These are phyloP conservation scores for Sipha maydis DNA, from an alignment of 2,888 invertebrate genomes.

Conservation along the genomic window DNA sequence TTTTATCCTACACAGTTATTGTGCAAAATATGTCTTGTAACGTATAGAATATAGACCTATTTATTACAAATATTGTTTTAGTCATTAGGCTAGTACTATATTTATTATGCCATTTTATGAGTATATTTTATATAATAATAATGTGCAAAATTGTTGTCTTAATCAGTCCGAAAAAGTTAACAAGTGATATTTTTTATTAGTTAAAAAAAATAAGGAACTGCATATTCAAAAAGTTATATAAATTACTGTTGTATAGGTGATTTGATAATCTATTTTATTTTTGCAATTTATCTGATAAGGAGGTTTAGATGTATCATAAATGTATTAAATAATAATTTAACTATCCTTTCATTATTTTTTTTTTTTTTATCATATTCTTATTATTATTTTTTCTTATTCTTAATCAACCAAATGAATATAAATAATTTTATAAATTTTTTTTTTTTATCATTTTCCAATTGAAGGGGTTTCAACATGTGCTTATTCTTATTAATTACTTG, in stretches of 20 bases:
- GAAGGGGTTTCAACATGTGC: not conserved
- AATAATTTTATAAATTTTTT: not conserved
- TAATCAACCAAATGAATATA: not conserved
- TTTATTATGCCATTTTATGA: constrained; percentile 51
- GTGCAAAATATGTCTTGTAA: constrained; percentile 37
- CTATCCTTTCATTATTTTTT: not conserved
- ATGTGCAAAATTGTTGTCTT: not conserved
- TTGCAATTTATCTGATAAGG: not conserved
- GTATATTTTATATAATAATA: not conserved
- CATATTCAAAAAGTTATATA: not conserved
- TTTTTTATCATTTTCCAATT: not conserved
- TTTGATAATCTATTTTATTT: constrained; percentile 3
- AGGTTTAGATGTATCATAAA: not conserved
- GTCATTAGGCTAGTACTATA: constrained; percentile 60
- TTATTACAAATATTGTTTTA: constrained; percentile 50
- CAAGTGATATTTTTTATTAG: not conserved
- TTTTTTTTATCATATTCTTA: not conserved
- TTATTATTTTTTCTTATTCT: not conserved
- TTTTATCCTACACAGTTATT: constrained; percentile 40
- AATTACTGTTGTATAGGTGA: not conserved
- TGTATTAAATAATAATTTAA: not conserved
- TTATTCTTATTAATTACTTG: not conserved
- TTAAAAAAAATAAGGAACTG: not conserved
- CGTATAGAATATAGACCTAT: constrained; percentile 23
- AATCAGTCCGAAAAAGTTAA: not conserved